Evolutionary conservation across 2,888 invertebrate species (phyloP).

Genomic region (Campoplex nolae): DNA sequence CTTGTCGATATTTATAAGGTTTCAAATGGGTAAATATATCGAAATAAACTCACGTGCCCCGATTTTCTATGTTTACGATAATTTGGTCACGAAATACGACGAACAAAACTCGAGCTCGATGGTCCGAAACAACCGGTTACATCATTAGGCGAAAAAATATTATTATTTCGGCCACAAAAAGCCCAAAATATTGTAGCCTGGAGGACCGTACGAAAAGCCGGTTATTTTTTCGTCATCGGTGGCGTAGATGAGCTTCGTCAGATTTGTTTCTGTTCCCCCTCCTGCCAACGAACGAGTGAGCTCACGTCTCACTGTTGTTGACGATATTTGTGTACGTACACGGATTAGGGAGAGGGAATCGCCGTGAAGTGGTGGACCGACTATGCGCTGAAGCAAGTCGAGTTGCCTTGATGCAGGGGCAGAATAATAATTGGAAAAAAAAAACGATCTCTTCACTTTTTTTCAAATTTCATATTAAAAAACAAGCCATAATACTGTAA

Average conservation of each 20-base stretch:
- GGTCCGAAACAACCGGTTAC: constrained; percentile 23
- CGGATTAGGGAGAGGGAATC: neutral
- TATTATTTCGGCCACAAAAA: constrained; percentile 67
- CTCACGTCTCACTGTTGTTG: neutral
- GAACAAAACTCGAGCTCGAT: constrained; percentile 13
- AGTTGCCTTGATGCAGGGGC: constrained; percentile 44
- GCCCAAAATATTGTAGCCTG: constrained; percentile 61
- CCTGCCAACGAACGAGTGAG: neutral
- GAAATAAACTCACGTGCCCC: neutral
- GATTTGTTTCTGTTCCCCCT: neutral
- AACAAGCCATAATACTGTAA: neutral
- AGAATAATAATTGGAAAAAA: neutral
- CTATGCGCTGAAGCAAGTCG: constrained; percentile 1
- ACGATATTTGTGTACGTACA: neutral
- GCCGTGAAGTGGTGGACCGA: neutral
- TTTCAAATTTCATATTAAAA: neutral
- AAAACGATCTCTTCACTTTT: neutral
- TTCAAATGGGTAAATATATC: neutral
- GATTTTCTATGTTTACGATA: constrained; percentile 12
- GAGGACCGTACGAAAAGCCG: constrained; percentile 69
- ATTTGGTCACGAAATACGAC: neutral
- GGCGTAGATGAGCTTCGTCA: neutral
- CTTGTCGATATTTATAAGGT: neutral
- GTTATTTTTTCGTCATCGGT: constrained; percentile 63
- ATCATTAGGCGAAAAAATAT: constrained; percentile 7